Percentiles rank a stretch among this genome's conserved stretches.
Conservation (phyloP, 2,888 invertebrate species). For the Nymphalis polychloros region DNA sequence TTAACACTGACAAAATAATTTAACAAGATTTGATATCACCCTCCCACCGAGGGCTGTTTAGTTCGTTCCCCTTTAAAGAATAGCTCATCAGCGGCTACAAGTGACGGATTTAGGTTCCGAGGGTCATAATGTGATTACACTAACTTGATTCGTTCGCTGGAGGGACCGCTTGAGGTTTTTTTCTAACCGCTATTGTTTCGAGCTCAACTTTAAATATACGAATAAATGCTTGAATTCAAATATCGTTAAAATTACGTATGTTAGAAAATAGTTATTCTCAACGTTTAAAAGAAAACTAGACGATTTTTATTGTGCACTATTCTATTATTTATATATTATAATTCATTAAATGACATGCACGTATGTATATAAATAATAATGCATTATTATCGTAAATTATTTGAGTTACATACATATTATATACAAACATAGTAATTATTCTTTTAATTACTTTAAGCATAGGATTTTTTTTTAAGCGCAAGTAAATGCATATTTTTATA, state of each 20-base stretch:
- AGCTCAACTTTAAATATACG: slow-evolving; percentile 1
- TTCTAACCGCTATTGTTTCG: slow-evolving; percentile 32
- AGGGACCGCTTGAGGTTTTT: slow-evolving; percentile 29
- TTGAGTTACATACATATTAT: too few species aligned
- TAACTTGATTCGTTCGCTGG: slow-evolving; percentile 58
- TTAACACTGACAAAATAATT: slow-evolving; percentile 7
- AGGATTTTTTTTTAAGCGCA: too few species aligned
- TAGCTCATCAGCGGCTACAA: slow-evolving; percentile 66
- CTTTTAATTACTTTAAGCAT: too few species aligned
- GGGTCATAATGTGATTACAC: slow-evolving; percentile 61
- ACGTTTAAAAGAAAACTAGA: too few species aligned
- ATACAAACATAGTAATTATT: too few species aligned
- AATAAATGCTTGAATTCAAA: neutral
- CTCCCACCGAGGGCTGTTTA: neutral
- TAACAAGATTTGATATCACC: neutral
- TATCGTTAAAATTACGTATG: neutral
- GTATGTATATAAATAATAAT: too few species aligned
- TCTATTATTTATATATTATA: too few species aligned
- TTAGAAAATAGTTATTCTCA: too few species aligned
- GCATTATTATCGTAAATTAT: too few species aligned
- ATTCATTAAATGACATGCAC: too few species aligned
- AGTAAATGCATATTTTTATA: too few species aligned
- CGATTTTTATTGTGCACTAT: too few species aligned
- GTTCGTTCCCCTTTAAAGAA: slow-evolving; percentile 53
- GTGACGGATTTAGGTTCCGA: slow-evolving; percentile 52